These are phyloP conservation scores for Chionomys nivalis DNA, from an alignment of 2,113 vertebrate genomes.

Conservation along the genomic window DNA sequence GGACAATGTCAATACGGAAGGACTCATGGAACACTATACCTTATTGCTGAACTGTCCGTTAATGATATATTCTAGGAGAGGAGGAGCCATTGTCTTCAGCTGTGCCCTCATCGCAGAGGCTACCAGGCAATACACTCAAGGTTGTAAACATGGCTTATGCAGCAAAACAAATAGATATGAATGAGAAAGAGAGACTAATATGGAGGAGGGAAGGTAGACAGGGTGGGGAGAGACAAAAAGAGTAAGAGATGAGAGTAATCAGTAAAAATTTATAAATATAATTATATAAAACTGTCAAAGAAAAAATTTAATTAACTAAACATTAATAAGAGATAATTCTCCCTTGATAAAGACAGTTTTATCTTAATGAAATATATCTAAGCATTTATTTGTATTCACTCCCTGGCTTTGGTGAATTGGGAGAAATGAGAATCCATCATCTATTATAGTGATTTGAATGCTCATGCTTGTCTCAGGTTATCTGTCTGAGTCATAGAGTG, in stretches of 20 bases:
- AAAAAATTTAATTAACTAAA: not conserved
- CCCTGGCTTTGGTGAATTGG: slow-evolving; percentile 38
- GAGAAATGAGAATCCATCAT: not conserved
- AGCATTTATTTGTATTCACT: not conserved
- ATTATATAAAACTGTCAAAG: not conserved
- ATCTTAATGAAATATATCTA: not conserved
- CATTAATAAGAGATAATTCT: not conserved
- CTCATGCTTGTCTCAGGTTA: not conserved
- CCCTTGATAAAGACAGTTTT: not conserved
- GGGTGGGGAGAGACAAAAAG: not conserved
- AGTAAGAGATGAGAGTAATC: not conserved
- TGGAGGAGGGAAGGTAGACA: not conserved
- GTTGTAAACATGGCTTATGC: not conserved
- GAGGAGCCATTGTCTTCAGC: not conserved
- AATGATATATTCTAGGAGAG: not conserved
- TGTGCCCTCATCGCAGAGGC: no score
- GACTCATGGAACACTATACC: no score
- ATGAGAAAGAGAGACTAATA: not conserved
- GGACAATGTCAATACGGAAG: not conserved
- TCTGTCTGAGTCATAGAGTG: not conserved
- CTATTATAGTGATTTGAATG: not conserved
- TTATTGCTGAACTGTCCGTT: not conserved
- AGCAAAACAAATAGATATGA: not conserved
- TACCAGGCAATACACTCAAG: not conserved
- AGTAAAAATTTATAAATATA: not conserved